Base-by-base conservation (phyloP, 1,140 invertebrate genomes). In the Zophobas morio region DNA sequence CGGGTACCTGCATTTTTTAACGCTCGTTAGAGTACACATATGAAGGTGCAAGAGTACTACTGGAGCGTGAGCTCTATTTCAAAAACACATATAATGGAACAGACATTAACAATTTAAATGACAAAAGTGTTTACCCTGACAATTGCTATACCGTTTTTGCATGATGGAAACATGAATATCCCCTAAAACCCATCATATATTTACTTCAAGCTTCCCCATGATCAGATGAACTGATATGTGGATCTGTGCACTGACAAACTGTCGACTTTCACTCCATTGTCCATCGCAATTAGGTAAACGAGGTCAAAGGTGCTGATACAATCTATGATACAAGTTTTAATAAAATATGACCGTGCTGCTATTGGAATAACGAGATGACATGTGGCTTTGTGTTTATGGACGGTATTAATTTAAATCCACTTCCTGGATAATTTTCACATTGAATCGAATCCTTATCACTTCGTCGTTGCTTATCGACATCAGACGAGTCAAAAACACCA, bases 401-500 rank as follows among this genome's bases (percentile, higher is more conserved):
- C 70, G 51, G 36, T 34, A 53, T 4, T 32, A 72, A 63, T 37
- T 66, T 32, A 40, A 66, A 32, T 6, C 35, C 6, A 73, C 71
- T 73, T 73, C 71, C 71, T 73, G 71, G 71, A 73, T 72, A 53
- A 51, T 36, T 51, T 72, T 72, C 47, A 37, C 8, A 72, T 63
- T 34, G 54, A 56, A 32, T 72, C 70, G 49, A 73, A 73, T 72
- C 6, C 70, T 73, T 73, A 54, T 73, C 71, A 54, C 36, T 42
- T 40, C 35, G 54, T 53, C 47, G 35, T 47, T 51, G 33, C 35
- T 73, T 73, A 73, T 73, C 71, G 70, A 53, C 49, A 49, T 49
- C 70, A 63, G 53, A 71, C 73, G 56, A 78, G 73, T 76, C 74
- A 78, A 75, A 78, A 78, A 70, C 77, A 76, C 73, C 47, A 78